These are phyloP conservation scores for Drosophila nigritarsus DNA, from an alignment of 2,888 invertebrate species.

Conservation along the genomic window DNA sequence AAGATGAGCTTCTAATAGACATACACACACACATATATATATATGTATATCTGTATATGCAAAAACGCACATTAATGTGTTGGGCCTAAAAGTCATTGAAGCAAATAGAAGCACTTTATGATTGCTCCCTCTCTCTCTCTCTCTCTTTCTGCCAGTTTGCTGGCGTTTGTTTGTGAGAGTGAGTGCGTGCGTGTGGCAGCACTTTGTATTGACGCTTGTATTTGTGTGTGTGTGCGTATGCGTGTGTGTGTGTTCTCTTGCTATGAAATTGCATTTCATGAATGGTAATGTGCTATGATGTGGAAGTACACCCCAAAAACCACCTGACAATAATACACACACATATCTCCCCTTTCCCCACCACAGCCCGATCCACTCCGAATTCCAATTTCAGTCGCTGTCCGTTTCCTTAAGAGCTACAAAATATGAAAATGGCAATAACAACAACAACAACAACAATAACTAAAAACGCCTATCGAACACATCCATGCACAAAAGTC, in stretches of 20 bases:
- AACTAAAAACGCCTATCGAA: conserved; percentile 6
- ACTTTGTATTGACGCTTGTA: conserved; percentile 46
- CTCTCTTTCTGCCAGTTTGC: background rate
- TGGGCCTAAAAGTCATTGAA: conserved; percentile 71
- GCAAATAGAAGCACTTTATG: conserved; percentile 74
- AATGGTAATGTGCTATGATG: conserved; percentile 75
- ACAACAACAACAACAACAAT: conserved; percentile 19
- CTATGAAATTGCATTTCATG: conserved; percentile 76
- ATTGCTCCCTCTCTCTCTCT: conserved; percentile 15
- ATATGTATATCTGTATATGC: conserved; percentile 10
- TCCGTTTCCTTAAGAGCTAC: conserved; percentile 31
- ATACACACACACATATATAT: conserved; percentile 10
- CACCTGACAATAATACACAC: conserved; percentile 1
- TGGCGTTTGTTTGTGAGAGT: background rate
- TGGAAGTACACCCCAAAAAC: conserved; percentile 37
- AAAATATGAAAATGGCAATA: conserved; percentile 41
- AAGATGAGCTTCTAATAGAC: conserved; percentile 58
- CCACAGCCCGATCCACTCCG: background rate
- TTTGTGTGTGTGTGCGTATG: conserved; percentile 22
- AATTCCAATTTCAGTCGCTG: conserved; percentile 11
- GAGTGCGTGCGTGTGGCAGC: conserved; percentile 21
- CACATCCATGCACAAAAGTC: conserved; percentile 54
- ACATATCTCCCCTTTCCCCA: background rate
- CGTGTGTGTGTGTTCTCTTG: conserved; percentile 58
- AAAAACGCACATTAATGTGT: conserved; percentile 58